A percentile compares a stretch with the other conserved stretches of the same genome.
phyloP scores from a whole-genome alignment of 2,797 vertebrate genomes.

The Coranthus polyacanthus region DNA sequence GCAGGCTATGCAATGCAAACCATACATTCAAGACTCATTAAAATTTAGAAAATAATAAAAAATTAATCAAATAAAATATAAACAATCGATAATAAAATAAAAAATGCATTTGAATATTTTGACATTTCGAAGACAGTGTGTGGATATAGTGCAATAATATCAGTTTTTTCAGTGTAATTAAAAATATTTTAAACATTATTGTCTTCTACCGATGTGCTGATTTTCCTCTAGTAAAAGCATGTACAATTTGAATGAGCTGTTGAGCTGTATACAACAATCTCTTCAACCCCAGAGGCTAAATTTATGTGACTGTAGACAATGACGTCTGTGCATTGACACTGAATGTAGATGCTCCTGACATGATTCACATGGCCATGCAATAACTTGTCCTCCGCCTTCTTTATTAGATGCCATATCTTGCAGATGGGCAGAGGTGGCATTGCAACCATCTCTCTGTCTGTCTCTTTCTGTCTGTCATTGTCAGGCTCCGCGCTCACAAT shows the following conservation, averaged over 20 bases:
- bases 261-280: not conserved
- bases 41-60: slow-evolving; percentile 14
- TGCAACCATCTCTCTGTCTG: slow-evolving; percentile 3
- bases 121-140: not conserved
- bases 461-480: slow-evolving; percentile 29
- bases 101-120: not conserved
- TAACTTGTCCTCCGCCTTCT: slow-evolving; percentile 41
- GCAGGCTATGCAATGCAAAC: too few species aligned
- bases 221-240: not conserved
- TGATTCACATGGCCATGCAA: slow-evolving; percentile 50
- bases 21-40: slow-evolving; percentile 3
- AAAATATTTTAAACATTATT: slow-evolving; percentile 20
- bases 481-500: slow-evolving; percentile 51
- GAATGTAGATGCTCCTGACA: slow-evolving; percentile 47
- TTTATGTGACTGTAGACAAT: slow-evolving; percentile 20
- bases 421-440: slow-evolving; percentile 38
- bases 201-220: not conserved
- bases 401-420: slow-evolving; percentile 63
- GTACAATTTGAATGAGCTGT: slow-evolving; percentile 9
- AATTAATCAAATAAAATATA: slow-evolving; percentile 6
- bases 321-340: slow-evolving; percentile 12
- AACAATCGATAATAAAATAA: not conserved
- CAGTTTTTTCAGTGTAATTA: slow-evolving; percentile 3
- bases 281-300: slow-evolving; percentile 18
- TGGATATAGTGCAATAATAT: not conserved